Conservation (phyloP, 2,113 vertebrate genomes). For the Callaeas wilsoni region DNA sequence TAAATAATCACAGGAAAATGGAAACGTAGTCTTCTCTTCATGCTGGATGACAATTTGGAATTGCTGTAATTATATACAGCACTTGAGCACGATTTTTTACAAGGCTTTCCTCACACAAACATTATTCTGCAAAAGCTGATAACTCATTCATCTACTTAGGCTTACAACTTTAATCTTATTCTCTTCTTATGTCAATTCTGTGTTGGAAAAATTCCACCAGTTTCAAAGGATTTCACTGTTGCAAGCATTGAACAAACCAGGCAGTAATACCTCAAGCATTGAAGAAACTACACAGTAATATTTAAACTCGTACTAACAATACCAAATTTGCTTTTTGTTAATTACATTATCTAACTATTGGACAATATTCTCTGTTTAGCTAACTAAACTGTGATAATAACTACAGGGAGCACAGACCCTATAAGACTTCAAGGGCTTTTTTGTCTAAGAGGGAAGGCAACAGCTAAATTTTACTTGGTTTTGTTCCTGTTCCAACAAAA, state of each 20-base stretch:
- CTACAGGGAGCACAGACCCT: neutral
- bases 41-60: neutral
- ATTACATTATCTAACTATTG: neutral
- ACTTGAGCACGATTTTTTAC: neutral
- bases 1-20: constrained; percentile 14
- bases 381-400: neutral
- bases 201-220: neutral
- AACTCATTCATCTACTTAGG: constrained; percentile 10
- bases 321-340: neutral
- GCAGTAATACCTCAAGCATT: neutral
- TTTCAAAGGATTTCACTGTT: neutral
- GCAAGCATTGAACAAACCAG: neutral
- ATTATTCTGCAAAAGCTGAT: constrained; percentile 32
- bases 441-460: neutral
- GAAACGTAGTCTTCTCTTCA: neutral
- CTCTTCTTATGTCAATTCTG: neutral
- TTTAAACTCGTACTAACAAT: neutral
- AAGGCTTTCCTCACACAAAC: constrained; percentile 19
- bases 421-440: neutral
- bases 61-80: neutral
- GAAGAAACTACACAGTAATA: neutral
- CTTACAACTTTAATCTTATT: constrained; percentile 21
- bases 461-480: neutral
- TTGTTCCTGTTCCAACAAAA: neutral
- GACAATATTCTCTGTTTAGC: neutral